Evolutionary conservation across 2,797 vertebrate species (phyloP).

Genomic region (Pseudomugil tenellus): DNA sequence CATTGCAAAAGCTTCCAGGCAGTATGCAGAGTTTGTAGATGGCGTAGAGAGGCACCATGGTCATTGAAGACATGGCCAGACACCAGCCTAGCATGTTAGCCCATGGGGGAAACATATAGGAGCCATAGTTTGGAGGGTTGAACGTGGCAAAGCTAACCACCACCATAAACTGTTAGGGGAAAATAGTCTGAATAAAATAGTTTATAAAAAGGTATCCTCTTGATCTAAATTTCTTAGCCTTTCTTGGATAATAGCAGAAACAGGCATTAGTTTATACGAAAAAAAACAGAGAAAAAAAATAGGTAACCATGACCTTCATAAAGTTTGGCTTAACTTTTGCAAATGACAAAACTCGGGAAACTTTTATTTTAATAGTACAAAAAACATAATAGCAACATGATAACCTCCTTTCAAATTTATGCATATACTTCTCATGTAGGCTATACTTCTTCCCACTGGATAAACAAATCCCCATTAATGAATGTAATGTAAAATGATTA

Average conservation of each 20-base stretch:
- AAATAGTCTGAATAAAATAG: too few species aligned
- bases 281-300: neutral
- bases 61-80: slow-evolving; percentile 90
- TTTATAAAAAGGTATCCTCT: neutral
- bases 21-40: slow-evolving; percentile 89
- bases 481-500: neutral
- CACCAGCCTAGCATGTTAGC: slow-evolving; percentile 90
- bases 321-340: too few species aligned
- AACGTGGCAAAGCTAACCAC: slow-evolving; percentile 90
- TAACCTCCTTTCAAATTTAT: neutral
- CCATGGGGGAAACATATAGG: slow-evolving; percentile 88
- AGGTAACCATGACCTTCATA: too few species aligned
- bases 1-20: slow-evolving; percentile 87
- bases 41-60: slow-evolving; percentile 90
- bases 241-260: neutral
- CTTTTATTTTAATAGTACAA: neutral
- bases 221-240: neutral
- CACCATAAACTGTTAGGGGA: slow-evolving; percentile 85
- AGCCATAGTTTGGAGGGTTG: slow-evolving; percentile 87
- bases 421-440: neutral
- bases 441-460: too few species aligned
- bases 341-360: too few species aligned
- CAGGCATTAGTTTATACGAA: neutral
- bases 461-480: too few species aligned
- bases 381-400: neutral